A percentile compares a stretch with the other conserved stretches of the same genome.
These are phyloP conservation scores for Coelopa frigida DNA, from an alignment of 1,140 invertebrate species.

Conservation along the genomic window DNA sequence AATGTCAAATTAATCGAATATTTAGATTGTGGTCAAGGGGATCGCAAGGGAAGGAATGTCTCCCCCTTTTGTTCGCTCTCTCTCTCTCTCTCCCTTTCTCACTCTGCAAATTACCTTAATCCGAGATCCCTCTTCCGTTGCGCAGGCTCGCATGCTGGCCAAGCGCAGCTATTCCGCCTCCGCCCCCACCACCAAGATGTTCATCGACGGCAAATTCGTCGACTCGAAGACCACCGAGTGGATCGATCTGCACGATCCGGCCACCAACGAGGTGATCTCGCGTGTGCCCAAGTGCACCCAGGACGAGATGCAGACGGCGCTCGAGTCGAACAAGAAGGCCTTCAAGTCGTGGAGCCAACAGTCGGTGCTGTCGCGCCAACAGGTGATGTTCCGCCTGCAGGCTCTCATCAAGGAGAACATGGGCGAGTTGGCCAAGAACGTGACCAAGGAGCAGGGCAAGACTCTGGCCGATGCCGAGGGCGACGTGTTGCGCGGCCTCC, in stretches of 20 bases:
- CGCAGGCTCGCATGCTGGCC: slow-evolving; percentile 26
- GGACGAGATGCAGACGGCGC: slow-evolving; percentile 86
- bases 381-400: slow-evolving; percentile 86
- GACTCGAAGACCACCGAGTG: slow-evolving; percentile 89
- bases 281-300: slow-evolving; percentile 86
- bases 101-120: not conserved
- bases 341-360: slow-evolving; percentile 79
- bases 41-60: not conserved
- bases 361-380: slow-evolving; percentile 88
- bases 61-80: not conserved
- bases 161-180: slow-evolving; percentile 39
- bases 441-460: slow-evolving; percentile 97
- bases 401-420: slow-evolving; percentile 58
- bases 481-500: slow-evolving; percentile 93
- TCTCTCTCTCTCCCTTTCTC: not conserved
- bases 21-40: not conserved
- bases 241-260: slow-evolving; percentile 92
- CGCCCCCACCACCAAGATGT: slow-evolving; percentile 74
- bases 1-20: not conserved
- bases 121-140: not conserved
- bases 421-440: slow-evolving; percentile 83
- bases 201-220: slow-evolving; percentile 90
- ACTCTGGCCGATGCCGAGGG: slow-evolving; percentile 96
- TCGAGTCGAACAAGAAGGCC: slow-evolving; percentile 75
- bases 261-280: slow-evolving; percentile 76